phyloP scores from a whole-genome alignment of 2,888 invertebrate genomes.

The Drosophila barbarae region DNA sequence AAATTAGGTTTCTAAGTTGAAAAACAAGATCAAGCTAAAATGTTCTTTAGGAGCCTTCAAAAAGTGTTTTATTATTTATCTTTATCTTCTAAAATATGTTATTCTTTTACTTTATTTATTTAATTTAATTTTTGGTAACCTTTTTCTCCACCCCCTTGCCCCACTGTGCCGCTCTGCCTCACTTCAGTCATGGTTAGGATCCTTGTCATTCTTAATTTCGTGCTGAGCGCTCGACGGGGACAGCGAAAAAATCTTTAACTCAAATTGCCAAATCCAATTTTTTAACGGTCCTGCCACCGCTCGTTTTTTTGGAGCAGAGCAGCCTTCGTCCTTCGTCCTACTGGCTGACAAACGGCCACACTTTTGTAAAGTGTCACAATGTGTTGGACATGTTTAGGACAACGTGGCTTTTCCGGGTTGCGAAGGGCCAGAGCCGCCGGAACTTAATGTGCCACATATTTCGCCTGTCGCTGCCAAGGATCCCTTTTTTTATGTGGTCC shows the following conservation, averaged over 20 bases:
- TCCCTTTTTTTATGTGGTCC: constrained; percentile 46
- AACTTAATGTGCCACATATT: constrained; percentile 63
- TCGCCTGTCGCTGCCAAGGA: constrained; percentile 52
- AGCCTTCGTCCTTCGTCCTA: constrained; percentile 18
- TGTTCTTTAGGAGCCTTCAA: too few relatives aligned
- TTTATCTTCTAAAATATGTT: not conserved
- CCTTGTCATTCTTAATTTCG: constrained; percentile 69
- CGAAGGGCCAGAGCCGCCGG: not conserved
- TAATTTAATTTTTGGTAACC: too few relatives aligned
- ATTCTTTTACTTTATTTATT: not conserved
- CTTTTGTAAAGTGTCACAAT: constrained; percentile 65
- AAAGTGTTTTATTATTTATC: not conserved
- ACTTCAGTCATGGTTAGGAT: constrained; percentile 40
- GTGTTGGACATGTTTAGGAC: constrained; percentile 43
- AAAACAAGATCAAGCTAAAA: not conserved
- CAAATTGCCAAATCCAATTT: constrained; percentile 64
- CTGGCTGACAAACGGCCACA: constrained; percentile 63
- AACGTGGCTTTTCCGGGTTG: constrained; percentile 9
- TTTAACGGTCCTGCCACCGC: constrained; percentile 33
- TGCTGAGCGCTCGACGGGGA: constrained; percentile 18
- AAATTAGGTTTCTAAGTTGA: not conserved
- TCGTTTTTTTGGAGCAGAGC: not conserved
- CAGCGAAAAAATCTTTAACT: constrained; percentile 57
- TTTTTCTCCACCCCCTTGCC: not conserved
- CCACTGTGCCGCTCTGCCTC: constrained; percentile 45